A percentile compares a stretch with the other conserved stretches of the same genome.
These are phyloP conservation scores for Hypanus sabinus DNA, from an alignment of 2,113 vertebrate species.

Conservation along the genomic window DNA sequence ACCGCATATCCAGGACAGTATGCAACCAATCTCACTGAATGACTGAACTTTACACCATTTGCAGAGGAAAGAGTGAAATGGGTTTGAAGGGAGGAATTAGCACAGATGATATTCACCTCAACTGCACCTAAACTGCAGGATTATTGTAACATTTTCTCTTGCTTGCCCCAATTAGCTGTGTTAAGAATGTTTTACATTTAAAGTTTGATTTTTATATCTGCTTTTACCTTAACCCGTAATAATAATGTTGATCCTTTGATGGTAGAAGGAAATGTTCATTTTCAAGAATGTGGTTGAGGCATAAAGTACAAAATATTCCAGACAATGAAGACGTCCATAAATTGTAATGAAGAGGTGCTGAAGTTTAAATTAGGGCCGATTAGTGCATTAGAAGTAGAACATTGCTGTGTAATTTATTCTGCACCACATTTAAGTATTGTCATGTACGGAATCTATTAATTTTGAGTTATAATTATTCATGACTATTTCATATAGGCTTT, in stretches of 20 bases:
- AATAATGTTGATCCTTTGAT: neutral
- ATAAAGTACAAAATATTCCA: constrained; percentile 1
- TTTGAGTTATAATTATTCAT: constrained; percentile 35
- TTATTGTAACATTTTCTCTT: neutral
- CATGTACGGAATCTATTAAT: constrained; percentile 28
- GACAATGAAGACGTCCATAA: constrained; percentile 19
- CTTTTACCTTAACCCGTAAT: neutral
- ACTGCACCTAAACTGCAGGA: neutral
- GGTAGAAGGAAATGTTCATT: neutral
- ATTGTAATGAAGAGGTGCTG: neutral
- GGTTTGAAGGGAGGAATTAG: no score
- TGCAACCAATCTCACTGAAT: no score
- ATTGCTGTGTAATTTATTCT: constrained; percentile 21
- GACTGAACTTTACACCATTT: no score
- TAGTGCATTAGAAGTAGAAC: constrained; percentile 4
- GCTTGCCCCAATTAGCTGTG: neutral
- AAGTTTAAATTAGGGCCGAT: constrained; percentile 32
- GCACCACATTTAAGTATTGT: neutral
- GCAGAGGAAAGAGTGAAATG: no score
- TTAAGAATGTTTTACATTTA: neutral
- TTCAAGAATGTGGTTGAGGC: neutral
- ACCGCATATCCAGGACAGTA: no score
- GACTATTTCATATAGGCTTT: constrained; percentile 22
- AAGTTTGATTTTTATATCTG: neutral
- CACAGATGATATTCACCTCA: no score